A percentile compares a stretch with the other conserved stretches of the same genome.
Evolutionary conservation across 2,113 vertebrate genomes (phyloP).

Genomic region (Oreotrochilus melanogaster): DNA sequence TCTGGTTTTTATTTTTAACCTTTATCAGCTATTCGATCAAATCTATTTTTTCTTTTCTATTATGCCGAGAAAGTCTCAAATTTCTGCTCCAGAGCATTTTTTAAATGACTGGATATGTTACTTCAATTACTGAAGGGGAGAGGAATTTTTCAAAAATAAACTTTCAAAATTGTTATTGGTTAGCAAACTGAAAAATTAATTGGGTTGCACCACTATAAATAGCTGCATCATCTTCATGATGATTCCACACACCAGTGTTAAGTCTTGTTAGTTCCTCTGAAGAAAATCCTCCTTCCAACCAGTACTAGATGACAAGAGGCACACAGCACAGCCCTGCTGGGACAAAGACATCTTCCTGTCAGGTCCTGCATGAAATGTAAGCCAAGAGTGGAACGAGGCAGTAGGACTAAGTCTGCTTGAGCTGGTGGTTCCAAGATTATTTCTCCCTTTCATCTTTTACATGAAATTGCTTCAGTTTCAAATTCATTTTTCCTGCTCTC

Average conservation of each 20-base stretch:
- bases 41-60: not conserved
- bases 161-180: not conserved
- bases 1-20: too few relatives aligned
- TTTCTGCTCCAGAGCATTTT: not conserved
- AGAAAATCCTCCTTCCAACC: not conserved
- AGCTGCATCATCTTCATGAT: not conserved
- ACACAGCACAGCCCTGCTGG: not conserved
- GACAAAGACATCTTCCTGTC: not conserved
- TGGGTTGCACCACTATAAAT: not conserved
- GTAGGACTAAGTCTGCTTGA: not conserved
- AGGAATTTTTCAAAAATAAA: not conserved
- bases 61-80: not conserved
- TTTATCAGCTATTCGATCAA: not conserved
- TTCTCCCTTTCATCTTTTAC: not conserved
- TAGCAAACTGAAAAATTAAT: not conserved
- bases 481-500: not conserved
- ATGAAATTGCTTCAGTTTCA: not conserved
- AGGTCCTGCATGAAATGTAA: not conserved
- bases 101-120: not conserved
- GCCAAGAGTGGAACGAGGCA: not conserved
- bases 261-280: not conserved
- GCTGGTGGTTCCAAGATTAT: not conserved
- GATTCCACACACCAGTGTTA: not conserved
- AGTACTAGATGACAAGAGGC: not conserved
- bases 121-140: not conserved